Conservation (phyloP, 1,140 invertebrate genomes). For the Aphis gossypii region DNA sequence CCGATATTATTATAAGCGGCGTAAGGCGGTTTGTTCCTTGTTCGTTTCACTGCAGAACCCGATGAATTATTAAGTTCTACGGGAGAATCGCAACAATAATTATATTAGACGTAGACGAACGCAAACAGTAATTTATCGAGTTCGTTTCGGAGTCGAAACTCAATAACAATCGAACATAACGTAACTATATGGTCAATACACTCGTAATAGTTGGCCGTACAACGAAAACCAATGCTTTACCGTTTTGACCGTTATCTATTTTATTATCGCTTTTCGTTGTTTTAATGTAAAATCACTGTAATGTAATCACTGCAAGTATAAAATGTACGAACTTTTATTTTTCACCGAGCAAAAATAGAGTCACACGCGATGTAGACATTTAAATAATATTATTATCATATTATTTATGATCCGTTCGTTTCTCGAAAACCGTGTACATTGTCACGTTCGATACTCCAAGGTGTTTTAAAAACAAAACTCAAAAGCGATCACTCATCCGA, state of each 20-base stretch:
- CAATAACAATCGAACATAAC: slow-evolving; percentile 4
- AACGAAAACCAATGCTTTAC: neutral
- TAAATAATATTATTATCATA: neutral
- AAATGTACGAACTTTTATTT: neutral
- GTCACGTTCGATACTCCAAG: neutral
- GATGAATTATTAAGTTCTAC: neutral
- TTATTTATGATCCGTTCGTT: neutral
- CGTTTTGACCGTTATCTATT: neutral
- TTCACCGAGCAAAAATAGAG: neutral
- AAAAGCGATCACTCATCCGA: neutral
- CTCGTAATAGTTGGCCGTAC: neutral
- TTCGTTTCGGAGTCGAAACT: neutral
- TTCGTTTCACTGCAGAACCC: neutral
- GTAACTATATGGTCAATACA: neutral
- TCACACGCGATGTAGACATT: neutral
- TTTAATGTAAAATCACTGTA: neutral
- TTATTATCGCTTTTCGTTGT: neutral
- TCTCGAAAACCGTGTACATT: neutral
- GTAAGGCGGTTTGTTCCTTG: neutral
- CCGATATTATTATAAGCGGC: neutral
- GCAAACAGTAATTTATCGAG: neutral
- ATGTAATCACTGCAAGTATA: neutral
- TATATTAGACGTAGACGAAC: neutral
- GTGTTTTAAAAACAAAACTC: neutral
- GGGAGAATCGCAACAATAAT: neutral